Evolutionary conservation across 2,797 vertebrate species (phyloP).

Genomic region (Neosalanx taihuensis): DNA sequence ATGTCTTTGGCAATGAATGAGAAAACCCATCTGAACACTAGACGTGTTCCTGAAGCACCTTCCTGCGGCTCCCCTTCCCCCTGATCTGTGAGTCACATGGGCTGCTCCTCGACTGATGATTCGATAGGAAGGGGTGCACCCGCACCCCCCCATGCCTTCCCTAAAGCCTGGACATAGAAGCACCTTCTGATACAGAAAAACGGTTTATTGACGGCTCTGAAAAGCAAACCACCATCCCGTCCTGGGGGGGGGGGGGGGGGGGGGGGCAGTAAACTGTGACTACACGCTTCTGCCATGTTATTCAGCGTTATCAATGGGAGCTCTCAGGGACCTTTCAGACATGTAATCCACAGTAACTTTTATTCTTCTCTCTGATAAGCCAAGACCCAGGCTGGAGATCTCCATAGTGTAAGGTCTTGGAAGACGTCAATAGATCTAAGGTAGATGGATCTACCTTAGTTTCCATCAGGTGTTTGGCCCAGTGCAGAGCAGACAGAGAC

Average conservation of each 20-base stretch:
- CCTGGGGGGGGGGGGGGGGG: conserved; percentile 44
- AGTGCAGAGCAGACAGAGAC: conserved; percentile 19
- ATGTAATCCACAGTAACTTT: conserved; percentile 46
- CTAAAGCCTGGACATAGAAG: background rate
- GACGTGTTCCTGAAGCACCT: too few species aligned
- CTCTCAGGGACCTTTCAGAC: conserved; percentile 37
- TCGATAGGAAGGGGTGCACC: background rate
- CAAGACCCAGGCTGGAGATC: conserved; percentile 43
- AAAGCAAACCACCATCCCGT: conserved; percentile 49
- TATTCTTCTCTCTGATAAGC: conserved; percentile 47
- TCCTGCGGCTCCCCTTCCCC: too few species aligned
- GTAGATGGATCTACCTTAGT: conserved; percentile 11
- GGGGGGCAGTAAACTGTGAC: conserved; percentile 56
- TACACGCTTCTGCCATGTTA: conserved; percentile 54
- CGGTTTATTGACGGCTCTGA: conserved; percentile 41
- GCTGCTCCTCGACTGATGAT: background rate
- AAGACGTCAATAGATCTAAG: conserved; percentile 34
- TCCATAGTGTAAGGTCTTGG: conserved; percentile 38
- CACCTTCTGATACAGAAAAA: conserved; percentile 22
- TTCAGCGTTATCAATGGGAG: conserved; percentile 46
- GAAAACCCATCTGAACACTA: too few species aligned
- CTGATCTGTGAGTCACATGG: too few species aligned
- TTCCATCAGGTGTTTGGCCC: conserved; percentile 4
- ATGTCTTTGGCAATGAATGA: background rate
- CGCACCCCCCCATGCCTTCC: background rate